phyloP scores from a whole-genome alignment of 92 coral and sea anemone genomes.

The Palythoa grandiflora region DNA sequence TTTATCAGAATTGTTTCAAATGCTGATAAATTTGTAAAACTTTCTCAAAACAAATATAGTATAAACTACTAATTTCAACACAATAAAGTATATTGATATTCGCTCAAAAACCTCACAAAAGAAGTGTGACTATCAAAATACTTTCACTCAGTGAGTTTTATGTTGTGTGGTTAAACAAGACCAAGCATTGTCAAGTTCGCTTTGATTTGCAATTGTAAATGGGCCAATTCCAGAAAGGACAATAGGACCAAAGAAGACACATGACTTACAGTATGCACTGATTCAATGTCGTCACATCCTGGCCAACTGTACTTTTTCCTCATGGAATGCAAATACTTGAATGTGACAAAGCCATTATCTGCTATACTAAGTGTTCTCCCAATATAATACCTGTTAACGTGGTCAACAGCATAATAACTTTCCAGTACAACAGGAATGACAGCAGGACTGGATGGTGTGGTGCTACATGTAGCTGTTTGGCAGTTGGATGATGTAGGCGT shows the following conservation, averaged over 20 bases:
- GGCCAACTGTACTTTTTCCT: neutral
- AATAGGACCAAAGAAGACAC: conserved; percentile 29
- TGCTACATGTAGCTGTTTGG: too few relatives aligned
- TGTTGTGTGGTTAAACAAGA: neutral
- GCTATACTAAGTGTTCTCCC: conserved; percentile 23
- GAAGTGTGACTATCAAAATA: neutral
- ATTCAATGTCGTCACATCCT: neutral
- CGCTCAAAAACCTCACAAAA: neutral
- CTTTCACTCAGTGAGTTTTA: neutral
- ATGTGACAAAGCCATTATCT: conserved; percentile 5
- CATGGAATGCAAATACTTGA: conserved; percentile 2
- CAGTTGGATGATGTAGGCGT: too few relatives aligned
- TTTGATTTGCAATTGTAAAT: conserved; percentile 4
- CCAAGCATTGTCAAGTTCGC: neutral
- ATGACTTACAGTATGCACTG: neutral
- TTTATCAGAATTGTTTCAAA: too few relatives aligned
- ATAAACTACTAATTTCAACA: too few relatives aligned
- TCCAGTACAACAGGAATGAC: too few relatives aligned
- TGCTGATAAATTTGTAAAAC: neutral
- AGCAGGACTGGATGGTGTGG: too few relatives aligned
- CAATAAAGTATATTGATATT: neutral
- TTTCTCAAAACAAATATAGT: neutral
- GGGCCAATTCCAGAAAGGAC: neutral
- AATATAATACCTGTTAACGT: conserved; percentile 28
- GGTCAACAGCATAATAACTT: neutral